Evolutionary conservation across 2,888 invertebrate genomes (phyloP), one percentile per base, ranked within the genome.

Genomic region (Lasioglossum marginatum): DNA sequence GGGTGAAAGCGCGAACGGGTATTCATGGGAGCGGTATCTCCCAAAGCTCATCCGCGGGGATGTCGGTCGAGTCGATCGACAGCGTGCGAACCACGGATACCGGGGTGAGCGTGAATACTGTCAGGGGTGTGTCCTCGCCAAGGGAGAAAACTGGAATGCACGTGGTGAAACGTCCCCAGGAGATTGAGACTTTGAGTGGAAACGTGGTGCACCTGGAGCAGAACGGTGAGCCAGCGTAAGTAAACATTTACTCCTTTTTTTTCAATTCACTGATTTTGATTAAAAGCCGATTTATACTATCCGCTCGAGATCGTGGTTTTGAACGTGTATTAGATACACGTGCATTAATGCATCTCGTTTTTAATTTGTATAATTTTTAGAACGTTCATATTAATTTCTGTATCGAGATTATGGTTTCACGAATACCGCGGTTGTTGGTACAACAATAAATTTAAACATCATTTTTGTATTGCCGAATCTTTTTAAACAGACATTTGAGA

Each of bases 151-250:
- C 90, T 63, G 95, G 95, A 0, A 91, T 93, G 75, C 94, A 95
- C 83, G 85, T 93, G 82, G 93, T 95, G 81, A 94, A 95, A 83
- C 91, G 92, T 23, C 77, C 93, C 4, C 93, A 94, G 70, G 94
- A 94, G 77, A 95, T 95, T 81, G 95, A 95, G 83, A 95, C 95
- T 5, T 91, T 95, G 27, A 95, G 95, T 82, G 95, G 95, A 5
- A 95, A 95, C 85, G 90, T 95, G 48, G 92, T 92, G 87, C 91
- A 93, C 70, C 82, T 91, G 37, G 93, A 94, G 70, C 91, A 92
- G 63, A 94, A 93, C 80, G 93, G 93, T 16, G 94, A 94, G 45
- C 92, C 94, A 10, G 91, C 92, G 93, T 94, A 83, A 94, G 93
- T 94, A 48, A 14, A 31, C 73, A 77, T 63, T 60, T 68, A 0